A percentile compares a stretch with the other conserved stretches of the same genome.
These are phyloP conservation scores for Nebria ingens DNA, from an alignment of 1,140 invertebrate genomes.

Conservation along the genomic window DNA sequence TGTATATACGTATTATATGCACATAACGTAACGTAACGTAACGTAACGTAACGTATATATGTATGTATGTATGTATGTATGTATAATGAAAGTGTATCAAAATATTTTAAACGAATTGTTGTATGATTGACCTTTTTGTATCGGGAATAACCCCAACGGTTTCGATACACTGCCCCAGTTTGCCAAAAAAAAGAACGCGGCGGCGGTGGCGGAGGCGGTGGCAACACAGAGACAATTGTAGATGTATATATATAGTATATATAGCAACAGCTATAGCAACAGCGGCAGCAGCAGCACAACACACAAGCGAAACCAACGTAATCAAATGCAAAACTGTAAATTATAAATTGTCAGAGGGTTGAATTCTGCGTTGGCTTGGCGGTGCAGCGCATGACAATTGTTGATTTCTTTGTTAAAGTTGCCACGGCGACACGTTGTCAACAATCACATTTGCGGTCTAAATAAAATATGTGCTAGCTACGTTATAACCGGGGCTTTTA, in stretches of 20 bases:
- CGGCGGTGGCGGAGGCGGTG: not conserved
- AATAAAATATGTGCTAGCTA: conserved; percentile 2
- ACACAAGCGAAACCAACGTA: not conserved
- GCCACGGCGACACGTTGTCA: not conserved
- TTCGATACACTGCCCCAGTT: conserved; percentile 40
- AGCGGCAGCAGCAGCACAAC: not conserved
- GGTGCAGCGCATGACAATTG: conserved; percentile 3
- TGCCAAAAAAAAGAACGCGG: conserved; percentile 16
- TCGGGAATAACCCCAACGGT: conserved; percentile 23
- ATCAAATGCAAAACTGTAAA: not conserved
- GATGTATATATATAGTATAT: too few relatives aligned
- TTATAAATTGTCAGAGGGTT: too few relatives aligned
- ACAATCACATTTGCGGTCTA: not conserved
- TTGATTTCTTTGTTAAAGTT: not conserved
- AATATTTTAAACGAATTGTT: too few relatives aligned
- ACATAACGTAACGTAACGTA: too few relatives aligned
- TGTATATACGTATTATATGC: too few relatives aligned
- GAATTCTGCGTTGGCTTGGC: too few relatives aligned
- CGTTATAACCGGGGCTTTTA: not conserved
- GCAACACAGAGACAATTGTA: too few relatives aligned
- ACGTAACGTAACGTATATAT: too few relatives aligned
- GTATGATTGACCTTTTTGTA: too few relatives aligned
- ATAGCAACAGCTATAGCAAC: not conserved
- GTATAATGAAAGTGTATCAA: too few relatives aligned
- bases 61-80: too few relatives aligned